A percentile compares a stretch with the other conserved stretches of the same genome.
phyloP scores from a whole-genome alignment of 1,140 invertebrate genomes.

The Caenorhabditis tropicalis region DNA sequence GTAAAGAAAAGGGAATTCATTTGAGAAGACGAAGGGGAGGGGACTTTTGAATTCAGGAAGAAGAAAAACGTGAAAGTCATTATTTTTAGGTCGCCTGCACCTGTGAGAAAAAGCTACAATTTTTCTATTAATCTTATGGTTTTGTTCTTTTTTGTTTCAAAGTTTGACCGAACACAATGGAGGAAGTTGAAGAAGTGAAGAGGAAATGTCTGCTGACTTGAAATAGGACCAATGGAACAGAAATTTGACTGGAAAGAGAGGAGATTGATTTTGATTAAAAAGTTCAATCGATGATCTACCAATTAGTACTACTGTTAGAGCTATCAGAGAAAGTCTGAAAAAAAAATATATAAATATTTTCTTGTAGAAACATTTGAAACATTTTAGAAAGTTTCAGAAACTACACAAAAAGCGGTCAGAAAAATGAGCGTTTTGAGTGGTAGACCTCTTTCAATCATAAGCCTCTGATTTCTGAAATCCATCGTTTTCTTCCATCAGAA shows the following conservation, averaged over 20 bases:
- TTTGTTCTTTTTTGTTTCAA: slow-evolving; percentile 8
- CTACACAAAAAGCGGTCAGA: too few species aligned
- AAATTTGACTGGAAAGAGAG: not conserved
- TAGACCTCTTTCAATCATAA: too few species aligned
- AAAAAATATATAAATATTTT: too few species aligned
- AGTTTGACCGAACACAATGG: slow-evolving; percentile 5
- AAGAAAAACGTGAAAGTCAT: slow-evolving; percentile 31
- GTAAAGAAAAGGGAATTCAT: not conserved
- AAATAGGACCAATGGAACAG: not conserved
- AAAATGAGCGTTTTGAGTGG: too few species aligned
- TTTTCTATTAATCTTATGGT: slow-evolving; percentile 31
- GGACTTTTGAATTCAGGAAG: not conserved
- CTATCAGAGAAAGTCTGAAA: too few species aligned
- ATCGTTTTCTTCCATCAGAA: not conserved
- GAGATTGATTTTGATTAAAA: not conserved
- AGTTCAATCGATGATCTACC: too few species aligned
- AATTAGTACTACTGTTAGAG: too few species aligned
- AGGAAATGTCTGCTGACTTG: not conserved
- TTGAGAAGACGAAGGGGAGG: not conserved
- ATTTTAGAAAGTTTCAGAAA: too few species aligned
- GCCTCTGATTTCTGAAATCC: too few species aligned
- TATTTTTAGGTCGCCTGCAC: not conserved
- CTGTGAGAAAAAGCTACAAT: not conserved
- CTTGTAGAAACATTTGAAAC: too few species aligned
- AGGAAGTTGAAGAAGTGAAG: not conserved